Percentiles rank a stretch among this genome's conserved stretches.
These are phyloP conservation scores for Agonopterix subpropinquella DNA, from an alignment of 2,888 invertebrate species.

Conservation along the genomic window DNA sequence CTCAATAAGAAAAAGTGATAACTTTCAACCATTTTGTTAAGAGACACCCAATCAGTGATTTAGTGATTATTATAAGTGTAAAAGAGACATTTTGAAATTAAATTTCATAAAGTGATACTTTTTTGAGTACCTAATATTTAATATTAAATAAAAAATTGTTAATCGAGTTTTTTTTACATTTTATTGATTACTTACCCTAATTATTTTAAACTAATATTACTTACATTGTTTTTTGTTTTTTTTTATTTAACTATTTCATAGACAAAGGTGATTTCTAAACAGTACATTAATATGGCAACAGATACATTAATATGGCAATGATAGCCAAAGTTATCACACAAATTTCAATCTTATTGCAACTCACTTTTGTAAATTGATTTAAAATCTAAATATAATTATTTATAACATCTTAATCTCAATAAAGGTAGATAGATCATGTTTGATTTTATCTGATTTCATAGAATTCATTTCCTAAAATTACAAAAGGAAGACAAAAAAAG, in stretches of 20 bases:
- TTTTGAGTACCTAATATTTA: not conserved
- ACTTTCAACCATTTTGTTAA: not conserved
- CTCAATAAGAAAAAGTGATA: conserved; percentile 78
- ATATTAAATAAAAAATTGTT: not conserved
- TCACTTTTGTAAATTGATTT: not conserved
- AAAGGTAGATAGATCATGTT: too few relatives aligned
- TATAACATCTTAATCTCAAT: not conserved
- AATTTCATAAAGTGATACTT: conserved; percentile 3
- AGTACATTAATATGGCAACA: conserved; percentile 3
- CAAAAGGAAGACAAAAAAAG: too few relatives aligned
- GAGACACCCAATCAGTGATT: not conserved
- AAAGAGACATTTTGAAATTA: not conserved
- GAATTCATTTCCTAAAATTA: too few relatives aligned
- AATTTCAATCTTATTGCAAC: not conserved
- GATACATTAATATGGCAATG: conserved; percentile 1
- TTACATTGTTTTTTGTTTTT: too few relatives aligned
- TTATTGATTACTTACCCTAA: not conserved
- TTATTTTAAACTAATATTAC: not conserved
- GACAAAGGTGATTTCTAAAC: too few relatives aligned
- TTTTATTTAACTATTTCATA: too few relatives aligned
- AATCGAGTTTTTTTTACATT: not conserved
- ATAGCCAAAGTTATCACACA: conserved; percentile 5
- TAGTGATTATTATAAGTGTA: too few relatives aligned
- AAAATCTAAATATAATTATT: not conserved
- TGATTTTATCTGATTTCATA: too few relatives aligned